Conservation (phyloP, 2,888 invertebrate genomes). For the Lycaena phlaeas region DNA sequence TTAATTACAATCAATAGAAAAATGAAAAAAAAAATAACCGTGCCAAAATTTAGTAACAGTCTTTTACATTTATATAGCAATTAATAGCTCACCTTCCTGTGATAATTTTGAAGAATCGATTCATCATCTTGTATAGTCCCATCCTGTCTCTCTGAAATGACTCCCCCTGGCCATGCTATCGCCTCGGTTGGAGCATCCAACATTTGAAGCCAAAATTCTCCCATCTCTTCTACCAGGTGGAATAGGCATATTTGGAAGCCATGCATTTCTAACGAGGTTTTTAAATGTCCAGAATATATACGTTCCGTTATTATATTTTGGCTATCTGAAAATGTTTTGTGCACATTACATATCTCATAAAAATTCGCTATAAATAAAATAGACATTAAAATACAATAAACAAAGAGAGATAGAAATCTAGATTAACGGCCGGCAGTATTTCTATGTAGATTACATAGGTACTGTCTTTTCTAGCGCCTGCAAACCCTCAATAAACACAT, state of each 20-base stretch:
- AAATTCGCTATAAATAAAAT: no score
- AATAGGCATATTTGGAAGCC: slow-evolving; percentile 84
- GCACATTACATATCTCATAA: no score
- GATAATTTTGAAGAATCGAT: slow-evolving; percentile 31
- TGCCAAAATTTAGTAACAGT: no score
- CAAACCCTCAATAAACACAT: no score
- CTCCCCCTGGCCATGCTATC: slow-evolving; percentile 70
- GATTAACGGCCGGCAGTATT: no score
- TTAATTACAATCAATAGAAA: no score
- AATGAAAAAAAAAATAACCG: no score
- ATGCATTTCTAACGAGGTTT: slow-evolving; percentile 85
- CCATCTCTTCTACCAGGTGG: slow-evolving; percentile 55
- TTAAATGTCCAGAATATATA: slow-evolving; percentile 71
- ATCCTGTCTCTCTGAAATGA: slow-evolving; percentile 35
- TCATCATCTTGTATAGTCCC: slow-evolving; percentile 36
- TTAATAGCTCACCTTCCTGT: slow-evolving; percentile 33
- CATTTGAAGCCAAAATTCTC: slow-evolving; percentile 60
- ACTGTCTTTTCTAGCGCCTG: no score
- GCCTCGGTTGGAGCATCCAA: slow-evolving; percentile 74
- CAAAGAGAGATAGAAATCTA: no score
- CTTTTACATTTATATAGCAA: no score
- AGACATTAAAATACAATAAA: no score
- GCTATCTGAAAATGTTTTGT: slow-evolving; percentile 35
- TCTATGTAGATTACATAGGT: no score
- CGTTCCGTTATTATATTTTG: slow-evolving; percentile 63